Evolutionary conservation across 2,113 vertebrate genomes (phyloP).

Genomic region (Circaetus gallicus): DNA sequence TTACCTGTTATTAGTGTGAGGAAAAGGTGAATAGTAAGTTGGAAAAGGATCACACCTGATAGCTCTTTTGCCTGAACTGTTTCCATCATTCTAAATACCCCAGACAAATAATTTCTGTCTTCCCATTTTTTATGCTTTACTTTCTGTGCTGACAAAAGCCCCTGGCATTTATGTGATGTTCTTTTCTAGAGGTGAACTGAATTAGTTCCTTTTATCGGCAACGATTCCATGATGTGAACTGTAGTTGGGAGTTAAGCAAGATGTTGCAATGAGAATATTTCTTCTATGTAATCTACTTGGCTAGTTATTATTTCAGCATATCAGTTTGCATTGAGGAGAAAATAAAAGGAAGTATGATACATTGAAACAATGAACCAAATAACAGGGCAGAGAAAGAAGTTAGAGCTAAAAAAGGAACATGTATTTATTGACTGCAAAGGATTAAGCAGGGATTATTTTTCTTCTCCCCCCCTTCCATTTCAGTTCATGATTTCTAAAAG

Average conservation of each 20-base stretch:
- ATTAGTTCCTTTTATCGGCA: not conserved
- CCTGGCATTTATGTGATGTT: not conserved
- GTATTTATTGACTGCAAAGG: not conserved
- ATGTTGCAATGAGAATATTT: not conserved
- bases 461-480: not conserved
- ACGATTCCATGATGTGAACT: not conserved
- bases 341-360: not conserved
- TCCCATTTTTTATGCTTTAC: not conserved
- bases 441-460: not conserved
- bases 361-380: not conserved
- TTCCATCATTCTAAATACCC: not conserved
- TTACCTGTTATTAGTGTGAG: rapidly evolving
- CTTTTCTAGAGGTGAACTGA: not conserved
- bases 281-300: not conserved
- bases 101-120: not conserved
- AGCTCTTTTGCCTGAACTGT: not conserved
- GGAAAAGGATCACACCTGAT: not conserved
- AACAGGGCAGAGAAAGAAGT: not conserved
- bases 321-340: not conserved
- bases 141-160: not conserved
- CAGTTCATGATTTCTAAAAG: not conserved
- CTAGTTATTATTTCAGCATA: not conserved
- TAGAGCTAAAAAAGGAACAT: not conserved
- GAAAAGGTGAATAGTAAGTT: not conserved
- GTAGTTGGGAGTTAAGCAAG: not conserved